phyloP scores from a whole-genome alignment of 2,113 vertebrate genomes.

The Chinchilla lanigera region DNA sequence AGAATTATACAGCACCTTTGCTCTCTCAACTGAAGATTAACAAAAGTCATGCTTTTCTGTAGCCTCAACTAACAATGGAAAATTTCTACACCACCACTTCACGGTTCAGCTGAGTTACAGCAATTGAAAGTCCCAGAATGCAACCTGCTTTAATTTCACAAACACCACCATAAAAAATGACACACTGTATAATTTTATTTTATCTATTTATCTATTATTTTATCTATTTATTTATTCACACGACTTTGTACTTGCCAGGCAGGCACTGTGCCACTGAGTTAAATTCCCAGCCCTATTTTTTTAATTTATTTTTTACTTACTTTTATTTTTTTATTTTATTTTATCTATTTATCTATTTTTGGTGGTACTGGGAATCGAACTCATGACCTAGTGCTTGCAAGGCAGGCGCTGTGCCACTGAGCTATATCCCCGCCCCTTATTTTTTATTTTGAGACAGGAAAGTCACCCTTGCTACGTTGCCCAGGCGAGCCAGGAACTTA shows the following conservation, averaged over 20 bases:
- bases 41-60: background rate
- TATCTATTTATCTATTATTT: background rate
- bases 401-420: too few relatives aligned
- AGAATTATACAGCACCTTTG: background rate
- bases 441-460: background rate
- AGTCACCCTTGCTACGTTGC: background rate
- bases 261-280: too few relatives aligned
- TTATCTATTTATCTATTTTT: background rate
- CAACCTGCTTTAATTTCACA: conserved; percentile 50
- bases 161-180: background rate
- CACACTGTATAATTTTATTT: background rate
- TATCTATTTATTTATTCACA: too few relatives aligned
- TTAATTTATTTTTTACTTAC: too few relatives aligned
- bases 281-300: too few relatives aligned
- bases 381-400: too few relatives aligned
- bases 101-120: background rate
- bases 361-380: background rate
- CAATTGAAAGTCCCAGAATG: background rate
- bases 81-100: conserved; percentile 45
- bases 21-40: background rate
- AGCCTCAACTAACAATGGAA: background rate
- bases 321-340: too few relatives aligned
- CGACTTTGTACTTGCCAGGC: too few relatives aligned
- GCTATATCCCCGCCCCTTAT: background rate
- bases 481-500: background rate